A percentile compares a stretch with the other conserved stretches of the same genome.
Conservation (phyloP, 2,113 vertebrate species). For the Cavia aperea region DNA sequence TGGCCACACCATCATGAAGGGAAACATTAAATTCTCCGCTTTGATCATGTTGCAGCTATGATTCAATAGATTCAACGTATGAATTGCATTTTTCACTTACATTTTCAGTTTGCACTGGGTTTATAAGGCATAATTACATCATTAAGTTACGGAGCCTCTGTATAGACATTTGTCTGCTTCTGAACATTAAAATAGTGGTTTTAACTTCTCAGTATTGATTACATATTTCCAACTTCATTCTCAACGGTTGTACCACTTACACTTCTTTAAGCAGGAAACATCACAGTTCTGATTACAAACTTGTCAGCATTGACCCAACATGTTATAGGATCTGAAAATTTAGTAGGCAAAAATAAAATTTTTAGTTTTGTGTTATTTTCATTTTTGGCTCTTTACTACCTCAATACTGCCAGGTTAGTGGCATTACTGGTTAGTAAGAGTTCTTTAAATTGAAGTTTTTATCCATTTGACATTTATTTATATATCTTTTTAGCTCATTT, state of each 20-base stretch:
- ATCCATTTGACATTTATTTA: not conserved
- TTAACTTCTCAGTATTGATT: not conserved
- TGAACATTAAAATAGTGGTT: not conserved
- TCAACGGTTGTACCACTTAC: not conserved
- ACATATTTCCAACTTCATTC: not conserved
- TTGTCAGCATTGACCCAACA: not conserved
- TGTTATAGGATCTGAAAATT: not conserved
- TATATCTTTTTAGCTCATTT: not conserved
- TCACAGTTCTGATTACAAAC: not conserved
- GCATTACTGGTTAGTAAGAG: not conserved
- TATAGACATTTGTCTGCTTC: not conserved
- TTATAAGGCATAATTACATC: not conserved
- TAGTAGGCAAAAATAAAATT: not conserved
- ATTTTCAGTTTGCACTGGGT: not conserved
- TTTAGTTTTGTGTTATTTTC: not conserved
- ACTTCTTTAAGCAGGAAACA: not conserved
- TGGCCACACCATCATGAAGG: too few species aligned
- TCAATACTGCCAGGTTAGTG: not conserved
- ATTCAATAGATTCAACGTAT: not conserved
- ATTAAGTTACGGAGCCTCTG: not conserved
- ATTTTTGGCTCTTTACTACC: not conserved
- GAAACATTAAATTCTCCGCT: not conserved
- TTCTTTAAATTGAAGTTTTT: slow-evolving; percentile 11
- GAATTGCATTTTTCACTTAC: not conserved
- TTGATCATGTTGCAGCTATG: too few species aligned